Conservation (phyloP, 2,113 vertebrate species). For the Vicugna pacos region DNA sequence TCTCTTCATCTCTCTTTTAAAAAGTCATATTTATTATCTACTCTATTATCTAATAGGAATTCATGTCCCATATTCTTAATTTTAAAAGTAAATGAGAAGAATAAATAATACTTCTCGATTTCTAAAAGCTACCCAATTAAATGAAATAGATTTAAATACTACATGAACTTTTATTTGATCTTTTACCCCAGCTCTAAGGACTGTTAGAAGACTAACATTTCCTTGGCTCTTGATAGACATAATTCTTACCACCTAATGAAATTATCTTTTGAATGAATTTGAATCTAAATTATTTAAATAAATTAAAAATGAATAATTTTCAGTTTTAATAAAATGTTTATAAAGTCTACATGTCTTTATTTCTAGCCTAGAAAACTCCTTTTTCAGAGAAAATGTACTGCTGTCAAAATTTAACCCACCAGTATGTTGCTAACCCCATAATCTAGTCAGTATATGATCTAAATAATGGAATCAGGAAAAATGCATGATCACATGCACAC, state of each 20-base stretch:
- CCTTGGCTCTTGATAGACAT: not conserved
- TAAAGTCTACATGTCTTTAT: not conserved
- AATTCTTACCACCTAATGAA: not conserved
- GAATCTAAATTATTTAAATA: constrained; percentile 46
- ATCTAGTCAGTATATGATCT: not conserved
- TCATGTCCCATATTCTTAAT: not conserved
- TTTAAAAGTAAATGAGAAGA: not conserved
- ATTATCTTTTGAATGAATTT: not conserved
- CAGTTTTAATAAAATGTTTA: not conserved
- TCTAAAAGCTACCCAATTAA: not conserved
- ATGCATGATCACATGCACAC: not conserved
- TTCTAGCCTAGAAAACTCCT: not conserved
- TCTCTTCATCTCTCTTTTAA: not conserved
- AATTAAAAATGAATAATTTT: constrained; percentile 5
- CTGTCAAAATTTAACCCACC: constrained; percentile 1
- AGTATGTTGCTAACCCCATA: not conserved
- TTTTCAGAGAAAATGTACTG: not conserved
- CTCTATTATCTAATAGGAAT: not conserved
- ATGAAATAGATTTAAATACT: constrained; percentile 38
- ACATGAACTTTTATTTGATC: not conserved
- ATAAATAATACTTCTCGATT: not conserved
- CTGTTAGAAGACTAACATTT: not conserved
- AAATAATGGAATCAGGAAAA: constrained; percentile 16
- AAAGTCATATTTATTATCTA: not conserved
- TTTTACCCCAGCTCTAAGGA: not conserved